A percentile compares a stretch with the other conserved stretches of the same genome.
Evolutionary conservation across 1,140 invertebrate genomes (phyloP).

Genomic region (Eufriesea mexicana): DNA sequence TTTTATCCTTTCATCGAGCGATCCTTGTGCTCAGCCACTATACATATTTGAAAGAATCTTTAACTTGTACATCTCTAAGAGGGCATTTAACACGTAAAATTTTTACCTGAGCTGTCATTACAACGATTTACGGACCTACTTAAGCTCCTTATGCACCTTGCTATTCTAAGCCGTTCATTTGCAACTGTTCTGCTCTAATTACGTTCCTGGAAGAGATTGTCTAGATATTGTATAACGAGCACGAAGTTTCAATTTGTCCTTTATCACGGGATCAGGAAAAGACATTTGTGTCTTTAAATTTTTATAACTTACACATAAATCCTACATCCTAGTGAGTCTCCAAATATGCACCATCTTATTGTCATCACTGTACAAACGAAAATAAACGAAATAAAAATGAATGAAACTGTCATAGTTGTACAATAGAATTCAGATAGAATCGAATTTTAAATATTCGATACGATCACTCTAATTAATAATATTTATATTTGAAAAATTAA

Average conservation of each 20-base stretch:
- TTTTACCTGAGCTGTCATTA: background rate
- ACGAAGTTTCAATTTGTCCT: background rate
- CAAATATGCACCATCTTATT: no score
- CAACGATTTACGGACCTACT: background rate
- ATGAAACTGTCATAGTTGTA: no score
- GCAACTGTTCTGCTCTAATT: slow-evolving; percentile 25
- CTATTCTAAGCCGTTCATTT: slow-evolving; percentile 8
- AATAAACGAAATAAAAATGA: no score
- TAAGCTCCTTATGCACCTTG: slow-evolving; percentile 23
- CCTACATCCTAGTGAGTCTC: no score
- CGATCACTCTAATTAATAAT: no score
- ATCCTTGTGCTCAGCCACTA: background rate
- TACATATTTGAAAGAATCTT: background rate
- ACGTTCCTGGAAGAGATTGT: background rate
- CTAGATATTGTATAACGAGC: background rate
- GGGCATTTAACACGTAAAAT: background rate
- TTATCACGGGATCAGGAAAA: background rate
- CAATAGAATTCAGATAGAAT: no score
- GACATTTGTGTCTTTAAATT: no score
- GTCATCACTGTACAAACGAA: no score
- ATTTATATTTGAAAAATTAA: background rate
- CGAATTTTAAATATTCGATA: no score
- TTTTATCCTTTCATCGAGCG: background rate
- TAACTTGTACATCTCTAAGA: background rate
- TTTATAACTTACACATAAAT: no score